A percentile compares a stretch with the other conserved stretches of the same genome.
phyloP scores from a whole-genome alignment of 2,113 vertebrate genomes.

The Garra rufa region DNA sequence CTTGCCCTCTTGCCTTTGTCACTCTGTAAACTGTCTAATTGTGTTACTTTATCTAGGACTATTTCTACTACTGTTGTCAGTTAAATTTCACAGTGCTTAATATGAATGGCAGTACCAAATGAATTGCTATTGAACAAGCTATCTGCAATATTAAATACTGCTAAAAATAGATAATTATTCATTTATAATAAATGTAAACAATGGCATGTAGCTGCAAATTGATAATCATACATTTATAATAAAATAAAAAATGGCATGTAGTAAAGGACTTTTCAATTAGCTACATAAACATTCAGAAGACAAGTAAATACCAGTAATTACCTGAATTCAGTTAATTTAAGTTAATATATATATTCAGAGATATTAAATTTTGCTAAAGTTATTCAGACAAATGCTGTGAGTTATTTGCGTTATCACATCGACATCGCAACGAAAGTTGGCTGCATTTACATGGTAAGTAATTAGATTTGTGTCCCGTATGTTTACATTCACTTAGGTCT shows the following conservation, averaged over 20 bases:
- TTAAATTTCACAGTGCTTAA: too few species aligned
- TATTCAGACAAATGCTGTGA: background rate
- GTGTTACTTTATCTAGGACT: background rate
- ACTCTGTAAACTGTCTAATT: background rate
- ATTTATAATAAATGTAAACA: too few species aligned
- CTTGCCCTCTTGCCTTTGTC: background rate
- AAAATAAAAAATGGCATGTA: too few species aligned
- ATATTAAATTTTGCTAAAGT: background rate
- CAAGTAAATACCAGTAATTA: background rate
- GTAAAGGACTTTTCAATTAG: background rate
- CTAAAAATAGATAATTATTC: too few species aligned
- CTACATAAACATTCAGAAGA: background rate
- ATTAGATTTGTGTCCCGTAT: background rate
- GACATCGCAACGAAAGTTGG: background rate
- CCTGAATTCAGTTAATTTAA: background rate
- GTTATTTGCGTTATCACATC: background rate
- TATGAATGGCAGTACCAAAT: too few species aligned
- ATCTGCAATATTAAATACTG: too few species aligned
- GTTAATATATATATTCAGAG: background rate
- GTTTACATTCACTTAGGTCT: background rate
- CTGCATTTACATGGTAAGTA: background rate
- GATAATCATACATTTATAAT: too few species aligned
- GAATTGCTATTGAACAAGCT: too few species aligned
- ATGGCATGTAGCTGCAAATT: background rate
- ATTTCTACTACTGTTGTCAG: too few species aligned